Conservation (phyloP, 2,113 vertebrate genomes). For the Marmota monax region DNA sequence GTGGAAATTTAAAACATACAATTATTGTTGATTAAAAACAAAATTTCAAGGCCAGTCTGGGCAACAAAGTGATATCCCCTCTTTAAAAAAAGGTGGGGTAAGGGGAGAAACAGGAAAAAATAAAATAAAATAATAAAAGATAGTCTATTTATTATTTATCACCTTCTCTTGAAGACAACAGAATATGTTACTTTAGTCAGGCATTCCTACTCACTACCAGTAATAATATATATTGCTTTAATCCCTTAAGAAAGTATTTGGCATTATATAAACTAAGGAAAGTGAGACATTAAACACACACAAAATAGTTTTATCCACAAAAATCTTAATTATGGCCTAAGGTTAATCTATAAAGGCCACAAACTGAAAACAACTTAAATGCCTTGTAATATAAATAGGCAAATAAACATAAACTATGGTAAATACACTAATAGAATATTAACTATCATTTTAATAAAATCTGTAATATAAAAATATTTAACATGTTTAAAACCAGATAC, state of each 20-base stretch:
- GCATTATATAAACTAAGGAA: not conserved
- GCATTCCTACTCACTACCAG: not conserved
- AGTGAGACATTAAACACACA: not conserved
- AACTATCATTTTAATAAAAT: not conserved
- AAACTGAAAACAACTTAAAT: constrained; percentile 25
- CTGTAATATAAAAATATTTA: not conserved
- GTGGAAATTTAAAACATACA: not conserved
- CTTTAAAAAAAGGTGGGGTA: no score
- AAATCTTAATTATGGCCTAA: not conserved
- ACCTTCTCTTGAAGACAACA: not conserved
- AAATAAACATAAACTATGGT: not conserved
- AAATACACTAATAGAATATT: not conserved
- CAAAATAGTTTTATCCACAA: not conserved
- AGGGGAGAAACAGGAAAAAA: no score
- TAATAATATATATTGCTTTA: not conserved
- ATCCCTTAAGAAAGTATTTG: not conserved
- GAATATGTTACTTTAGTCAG: not conserved
- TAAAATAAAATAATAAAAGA: not conserved
- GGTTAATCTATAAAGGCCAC: constrained; percentile 11
- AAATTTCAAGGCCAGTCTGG: not conserved
- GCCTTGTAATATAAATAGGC: not conserved
- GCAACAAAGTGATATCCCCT: not conserved
- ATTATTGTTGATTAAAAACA: constrained; percentile 3
- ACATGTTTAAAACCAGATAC: not conserved
- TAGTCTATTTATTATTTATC: not conserved